A percentile compares a stretch with the other conserved stretches of the same genome.
These are phyloP conservation scores for Chymomyza costata DNA, from an alignment of 1,140 invertebrate genomes.

Conservation along the genomic window DNA sequence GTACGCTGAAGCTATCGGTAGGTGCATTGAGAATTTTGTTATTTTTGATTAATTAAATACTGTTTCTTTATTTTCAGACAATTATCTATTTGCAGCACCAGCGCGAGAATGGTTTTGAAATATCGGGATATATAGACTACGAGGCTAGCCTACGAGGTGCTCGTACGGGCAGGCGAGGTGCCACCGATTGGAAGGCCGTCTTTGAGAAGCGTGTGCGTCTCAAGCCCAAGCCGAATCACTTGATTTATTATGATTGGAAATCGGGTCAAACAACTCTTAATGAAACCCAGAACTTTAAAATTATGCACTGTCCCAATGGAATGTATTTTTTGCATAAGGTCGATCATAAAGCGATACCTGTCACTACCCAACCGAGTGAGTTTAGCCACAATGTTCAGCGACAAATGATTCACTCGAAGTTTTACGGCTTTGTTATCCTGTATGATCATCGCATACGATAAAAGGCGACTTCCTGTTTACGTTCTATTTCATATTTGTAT, in stretches of 20 bases:
- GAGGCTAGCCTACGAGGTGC: slow-evolving; percentile 15
- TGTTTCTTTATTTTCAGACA: slow-evolving; percentile 6
- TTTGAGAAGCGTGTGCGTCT: slow-evolving; percentile 13
- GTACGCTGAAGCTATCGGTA: slow-evolving; percentile 5
- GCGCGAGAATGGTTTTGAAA: slow-evolving; percentile 15
- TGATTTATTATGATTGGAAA: slow-evolving; percentile 28
- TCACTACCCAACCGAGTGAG: neutral
- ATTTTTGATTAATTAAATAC: neutral
- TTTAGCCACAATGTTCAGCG: slow-evolving; percentile 10
- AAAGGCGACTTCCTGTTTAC: no score
- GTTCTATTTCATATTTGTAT: no score
- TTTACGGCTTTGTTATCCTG: slow-evolving; percentile 25
- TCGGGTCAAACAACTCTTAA: neutral
- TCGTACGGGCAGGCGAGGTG: neutral
- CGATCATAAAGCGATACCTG: slow-evolving; percentile 24
- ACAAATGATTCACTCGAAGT: neutral
- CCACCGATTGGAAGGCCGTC: slow-evolving; percentile 17
- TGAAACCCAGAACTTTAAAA: slow-evolving; percentile 9
- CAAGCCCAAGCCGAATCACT: slow-evolving; percentile 13
- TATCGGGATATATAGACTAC: slow-evolving; percentile 24
- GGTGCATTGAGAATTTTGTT: neutral
- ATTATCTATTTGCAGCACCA: slow-evolving; percentile 25
- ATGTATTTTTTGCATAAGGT: slow-evolving; percentile 17
- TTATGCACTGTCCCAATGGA: neutral
- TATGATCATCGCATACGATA: no score